Evolutionary conservation across 1,140 invertebrate species (phyloP), one percentile per base, ranked within the genome.

Genomic region (Oncopodura yosiiana): DNA sequence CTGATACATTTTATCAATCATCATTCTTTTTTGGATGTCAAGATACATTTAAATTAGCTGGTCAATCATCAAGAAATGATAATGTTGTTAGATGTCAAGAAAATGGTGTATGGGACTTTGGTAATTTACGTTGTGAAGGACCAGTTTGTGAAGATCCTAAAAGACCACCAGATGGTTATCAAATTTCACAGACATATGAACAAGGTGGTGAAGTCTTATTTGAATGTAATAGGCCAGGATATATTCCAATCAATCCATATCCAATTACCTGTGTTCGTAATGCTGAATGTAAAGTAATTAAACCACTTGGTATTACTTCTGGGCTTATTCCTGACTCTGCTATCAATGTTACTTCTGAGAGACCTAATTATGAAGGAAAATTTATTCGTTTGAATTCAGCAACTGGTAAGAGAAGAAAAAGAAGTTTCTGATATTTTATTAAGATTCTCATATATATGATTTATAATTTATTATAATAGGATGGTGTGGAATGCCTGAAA

Each of bases 21-120:
- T 91, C 83, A 1, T 96, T 95, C 73, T 91, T 88, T 75, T 96
- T 98, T 68, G 88, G 88, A 30, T 97, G 94, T 69, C 89, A 95
- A 73, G 87, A 94, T 66, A 94, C 92, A 0, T 95, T 95, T 68
- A 91, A 88, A 66, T 70, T 95, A 21, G 90, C 89, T 24, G 92
- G 93, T 3, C 88, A 94, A 74, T 92, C 87, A 0, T 85, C 80
- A 30, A 83, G 82, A 62, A 85, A 90, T 62, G 91, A 96, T 65
- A 92, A 93, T 67, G 83, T 92, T 18, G 90, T 96, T 0, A 80
- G 78, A 46, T 97, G 93, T 71, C 84, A 87, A 73, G 81, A 81
- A 2, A 91, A 92, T 68, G 89, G 87, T 6, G 83, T 89, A 45
- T 97, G 94, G 94, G 94, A 97, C 72, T 94, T 96, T 71, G 93